Evolutionary conservation across 2,113 vertebrate species (phyloP).

Genomic region (Diphyllodes magnificus): DNA sequence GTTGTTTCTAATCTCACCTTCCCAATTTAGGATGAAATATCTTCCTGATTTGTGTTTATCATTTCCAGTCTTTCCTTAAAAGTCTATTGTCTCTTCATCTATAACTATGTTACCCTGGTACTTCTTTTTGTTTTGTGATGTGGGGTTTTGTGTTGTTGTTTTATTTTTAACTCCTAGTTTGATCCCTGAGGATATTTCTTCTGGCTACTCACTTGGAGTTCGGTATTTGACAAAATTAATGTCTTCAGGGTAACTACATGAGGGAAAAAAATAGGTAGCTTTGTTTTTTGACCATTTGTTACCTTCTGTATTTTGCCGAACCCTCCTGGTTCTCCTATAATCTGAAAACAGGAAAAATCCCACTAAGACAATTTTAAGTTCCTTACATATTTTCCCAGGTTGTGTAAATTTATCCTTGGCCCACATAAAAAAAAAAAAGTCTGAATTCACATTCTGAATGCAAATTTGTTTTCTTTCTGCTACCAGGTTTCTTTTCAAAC

Average conservation of each 20-base stretch:
- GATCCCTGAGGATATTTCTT: not conserved
- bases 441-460: not conserved
- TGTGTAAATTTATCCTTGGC: not conserved
- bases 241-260: not conserved
- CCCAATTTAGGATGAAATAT: not conserved
- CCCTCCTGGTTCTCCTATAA: not conserved
- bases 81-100: not conserved
- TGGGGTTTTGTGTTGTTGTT: not conserved
- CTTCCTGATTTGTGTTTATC: not conserved
- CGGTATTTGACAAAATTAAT: not conserved
- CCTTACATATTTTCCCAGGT: not conserved
- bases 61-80: not conserved
- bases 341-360: not conserved
- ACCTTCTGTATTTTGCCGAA: not conserved
- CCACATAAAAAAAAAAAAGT: not conserved
- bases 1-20: not conserved
- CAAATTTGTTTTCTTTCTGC: not conserved
- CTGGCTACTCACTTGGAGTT: not conserved
- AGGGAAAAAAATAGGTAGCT: rapidly evolving
- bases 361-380: not conserved
- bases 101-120: not conserved
- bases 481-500: not conserved
- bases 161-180: not conserved
- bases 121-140: not conserved
- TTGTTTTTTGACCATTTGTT: not conserved